Evolutionary conservation across 1,140 invertebrate species (phyloP).

Genomic region (Leptonema lineaticorne): DNA sequence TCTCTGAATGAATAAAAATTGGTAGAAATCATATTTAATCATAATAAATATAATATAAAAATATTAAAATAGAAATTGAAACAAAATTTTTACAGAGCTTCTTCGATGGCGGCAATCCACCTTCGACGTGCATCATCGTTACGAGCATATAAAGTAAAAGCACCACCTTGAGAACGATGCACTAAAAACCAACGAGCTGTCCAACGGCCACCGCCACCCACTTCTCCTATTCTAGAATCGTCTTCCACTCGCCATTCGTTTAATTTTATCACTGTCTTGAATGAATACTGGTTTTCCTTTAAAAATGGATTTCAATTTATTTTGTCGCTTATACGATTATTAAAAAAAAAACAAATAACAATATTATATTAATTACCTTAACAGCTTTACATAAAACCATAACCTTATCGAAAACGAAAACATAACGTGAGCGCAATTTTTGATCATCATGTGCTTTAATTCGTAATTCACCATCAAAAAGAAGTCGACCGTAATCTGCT

Average conservation of each 20-base stretch:
- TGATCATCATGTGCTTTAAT: slow-evolving; percentile 90
- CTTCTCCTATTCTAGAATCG: slow-evolving; percentile 61
- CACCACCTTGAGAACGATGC: slow-evolving; percentile 76
- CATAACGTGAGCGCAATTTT: slow-evolving; percentile 82
- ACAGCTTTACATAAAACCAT: slow-evolving; percentile 92
- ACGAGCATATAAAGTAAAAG: slow-evolving; percentile 87
- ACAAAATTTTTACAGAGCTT: slow-evolving; percentile 76
- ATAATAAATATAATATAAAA: neutral
- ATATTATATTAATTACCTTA: slow-evolving; percentile 61
- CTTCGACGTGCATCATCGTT: slow-evolving; percentile 84
- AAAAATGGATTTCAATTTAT: slow-evolving; percentile 37
- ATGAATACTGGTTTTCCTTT: slow-evolving; percentile 90
- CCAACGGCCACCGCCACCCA: slow-evolving; percentile 70
- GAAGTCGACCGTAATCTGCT: slow-evolving; percentile 85
- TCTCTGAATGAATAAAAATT: slow-evolving; percentile 62
- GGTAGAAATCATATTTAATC: too few species aligned
- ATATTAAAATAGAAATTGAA: neutral
- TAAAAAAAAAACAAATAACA: neutral
- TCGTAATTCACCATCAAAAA: slow-evolving; percentile 91
- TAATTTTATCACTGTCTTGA: slow-evolving; percentile 81
- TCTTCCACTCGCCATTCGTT: slow-evolving; percentile 88
- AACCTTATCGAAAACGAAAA: slow-evolving; percentile 96
- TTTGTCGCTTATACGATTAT: neutral
- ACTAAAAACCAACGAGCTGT: slow-evolving; percentile 82
- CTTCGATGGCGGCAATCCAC: slow-evolving; percentile 90